phyloP scores from a whole-genome alignment of 2,113 vertebrate species.

The Nannospalax galili region DNA sequence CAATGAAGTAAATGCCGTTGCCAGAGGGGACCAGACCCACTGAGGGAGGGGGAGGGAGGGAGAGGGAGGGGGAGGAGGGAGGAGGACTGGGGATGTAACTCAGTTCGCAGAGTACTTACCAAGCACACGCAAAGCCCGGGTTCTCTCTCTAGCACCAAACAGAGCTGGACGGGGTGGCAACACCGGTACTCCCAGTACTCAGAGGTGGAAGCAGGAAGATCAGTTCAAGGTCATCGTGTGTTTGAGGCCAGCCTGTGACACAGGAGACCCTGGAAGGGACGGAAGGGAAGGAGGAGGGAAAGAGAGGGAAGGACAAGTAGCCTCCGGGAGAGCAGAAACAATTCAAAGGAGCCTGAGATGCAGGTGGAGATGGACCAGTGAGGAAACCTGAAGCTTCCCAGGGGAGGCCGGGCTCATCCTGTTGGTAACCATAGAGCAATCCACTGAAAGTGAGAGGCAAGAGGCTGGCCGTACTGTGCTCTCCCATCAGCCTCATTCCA shows the following conservation, averaged over 20 bases:
- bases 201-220: too few relatives aligned
- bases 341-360: not conserved
- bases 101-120: too few relatives aligned
- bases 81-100: too few relatives aligned
- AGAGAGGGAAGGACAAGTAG: not conserved
- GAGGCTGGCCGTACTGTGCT: not conserved
- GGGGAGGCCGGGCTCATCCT: not conserved
- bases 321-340: not conserved
- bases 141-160: too few relatives aligned
- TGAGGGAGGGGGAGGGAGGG: not conserved
- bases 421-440: not conserved
- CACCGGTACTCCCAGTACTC: too few relatives aligned
- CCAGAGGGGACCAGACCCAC: not conserved
- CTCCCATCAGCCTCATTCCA: not conserved
- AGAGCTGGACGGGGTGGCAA: too few relatives aligned
- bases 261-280: not conserved
- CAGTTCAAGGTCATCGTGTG: too few relatives aligned
- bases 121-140: too few relatives aligned
- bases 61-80: too few relatives aligned
- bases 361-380: too few relatives aligned
- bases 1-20: not conserved
- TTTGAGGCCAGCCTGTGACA: too few relatives aligned
- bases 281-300: not conserved
- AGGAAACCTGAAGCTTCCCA: not conserved
- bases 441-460: not conserved